These are phyloP conservation scores for Adineta ricciae DNA, from an alignment of 2,888 invertebrate genomes.

Conservation along the genomic window DNA sequence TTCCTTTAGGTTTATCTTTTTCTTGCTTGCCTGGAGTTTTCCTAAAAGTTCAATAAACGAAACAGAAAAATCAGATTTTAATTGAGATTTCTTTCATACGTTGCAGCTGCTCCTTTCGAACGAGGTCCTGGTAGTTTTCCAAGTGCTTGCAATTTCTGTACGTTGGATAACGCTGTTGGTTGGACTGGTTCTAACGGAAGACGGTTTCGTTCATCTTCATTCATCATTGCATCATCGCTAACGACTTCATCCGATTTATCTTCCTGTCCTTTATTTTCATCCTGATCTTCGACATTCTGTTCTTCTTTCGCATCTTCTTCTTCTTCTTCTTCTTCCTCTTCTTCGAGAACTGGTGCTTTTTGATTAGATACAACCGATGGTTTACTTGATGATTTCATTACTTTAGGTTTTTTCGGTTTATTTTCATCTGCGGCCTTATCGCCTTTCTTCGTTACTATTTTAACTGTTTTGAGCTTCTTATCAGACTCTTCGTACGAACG, in stretches of 20 bases:
- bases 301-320: background rate
- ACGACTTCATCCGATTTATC: background rate
- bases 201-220: background rate
- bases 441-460: constrained; percentile 37
- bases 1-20: background rate
- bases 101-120: background rate
- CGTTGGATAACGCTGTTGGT: background rate
- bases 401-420: background rate
- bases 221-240: too few relatives aligned
- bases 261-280: background rate
- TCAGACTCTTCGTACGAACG: constrained; percentile 79
- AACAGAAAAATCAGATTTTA: background rate
- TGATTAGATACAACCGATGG: background rate
- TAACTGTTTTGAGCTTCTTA: constrained; percentile 73
- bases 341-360: background rate
- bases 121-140: background rate
- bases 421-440: background rate
- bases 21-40: background rate
- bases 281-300: too few relatives aligned
- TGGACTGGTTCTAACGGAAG: background rate
- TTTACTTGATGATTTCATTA: background rate
- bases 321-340: background rate
- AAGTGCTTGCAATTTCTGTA: background rate
- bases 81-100: background rate
- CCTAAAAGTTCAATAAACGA: background rate